These are phyloP conservation scores for Peromyscus attwateri DNA, from an alignment of 2,797 vertebrate species.

Conservation along the genomic window DNA sequence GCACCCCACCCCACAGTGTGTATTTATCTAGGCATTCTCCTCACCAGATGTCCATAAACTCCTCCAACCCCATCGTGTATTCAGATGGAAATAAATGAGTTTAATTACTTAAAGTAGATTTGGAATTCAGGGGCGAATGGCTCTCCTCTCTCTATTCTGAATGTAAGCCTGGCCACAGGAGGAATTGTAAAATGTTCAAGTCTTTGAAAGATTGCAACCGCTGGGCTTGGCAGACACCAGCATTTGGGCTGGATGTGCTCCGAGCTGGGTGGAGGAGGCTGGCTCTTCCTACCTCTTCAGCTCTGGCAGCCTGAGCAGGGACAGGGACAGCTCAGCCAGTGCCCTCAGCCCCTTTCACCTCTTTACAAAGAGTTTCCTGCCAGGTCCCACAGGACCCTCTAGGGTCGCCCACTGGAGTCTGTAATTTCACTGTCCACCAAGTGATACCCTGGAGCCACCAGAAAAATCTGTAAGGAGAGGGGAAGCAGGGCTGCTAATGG, in stretches of 20 bases:
- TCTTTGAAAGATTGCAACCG: slow-evolving; percentile 60
- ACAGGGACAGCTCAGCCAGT: not conserved
- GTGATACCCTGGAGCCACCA: not conserved
- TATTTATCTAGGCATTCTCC: slow-evolving; percentile 72
- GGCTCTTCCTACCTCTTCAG: not conserved
- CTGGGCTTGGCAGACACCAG: slow-evolving; percentile 66
- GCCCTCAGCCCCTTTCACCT: not conserved
- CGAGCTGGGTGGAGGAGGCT: not conserved
- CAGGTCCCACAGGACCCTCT: slow-evolving; percentile 34
- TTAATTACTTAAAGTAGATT: slow-evolving; percentile 84
- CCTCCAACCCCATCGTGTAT: slow-evolving; percentile 70
- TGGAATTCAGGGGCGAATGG: slow-evolving; percentile 72
- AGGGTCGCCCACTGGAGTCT: not conserved
- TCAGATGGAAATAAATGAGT: slow-evolving; percentile 83
- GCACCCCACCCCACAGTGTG: not conserved
- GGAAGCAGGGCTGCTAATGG: slow-evolving; percentile 22
- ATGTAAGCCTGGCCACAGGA: slow-evolving; percentile 66
- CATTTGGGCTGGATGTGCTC: slow-evolving; percentile 12
- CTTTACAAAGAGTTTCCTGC: not conserved
- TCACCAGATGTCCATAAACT: slow-evolving; percentile 75
- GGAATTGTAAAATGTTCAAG: slow-evolving; percentile 72
- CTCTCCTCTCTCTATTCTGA: slow-evolving; percentile 28
- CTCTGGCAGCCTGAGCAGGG: not conserved
- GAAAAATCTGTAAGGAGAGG: slow-evolving; percentile 48
- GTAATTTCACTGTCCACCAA: not conserved